Percentiles rank a stretch among this genome's conserved stretches.
Evolutionary conservation across 2,888 invertebrate species (phyloP).

Genomic region (Lottia scabra): DNA sequence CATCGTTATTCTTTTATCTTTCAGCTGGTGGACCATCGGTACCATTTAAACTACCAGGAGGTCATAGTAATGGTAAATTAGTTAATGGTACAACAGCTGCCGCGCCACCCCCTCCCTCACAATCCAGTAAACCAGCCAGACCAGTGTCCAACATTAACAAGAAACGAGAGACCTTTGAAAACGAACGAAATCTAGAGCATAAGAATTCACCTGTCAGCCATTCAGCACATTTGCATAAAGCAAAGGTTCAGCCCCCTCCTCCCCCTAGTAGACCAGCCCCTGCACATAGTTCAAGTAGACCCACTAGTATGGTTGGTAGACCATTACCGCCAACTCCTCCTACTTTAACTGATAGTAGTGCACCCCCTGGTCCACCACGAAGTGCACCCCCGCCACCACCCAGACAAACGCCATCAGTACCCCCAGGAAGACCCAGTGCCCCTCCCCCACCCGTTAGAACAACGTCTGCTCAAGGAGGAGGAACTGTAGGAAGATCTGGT

Average conservation of each 20-base stretch:
- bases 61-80: background rate
- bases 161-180: background rate
- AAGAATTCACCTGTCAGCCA: background rate
- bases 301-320: slow-evolving; percentile 18
- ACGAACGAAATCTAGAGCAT: background rate
- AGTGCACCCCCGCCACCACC: slow-evolving; percentile 32
- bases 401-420: slow-evolving; percentile 39
- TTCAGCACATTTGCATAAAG: background rate
- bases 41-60: background rate
- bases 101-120: background rate
- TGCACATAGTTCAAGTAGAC: background rate
- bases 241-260: slow-evolving; percentile 32
- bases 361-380: slow-evolving; percentile 15
- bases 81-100: background rate
- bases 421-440: slow-evolving; percentile 38
- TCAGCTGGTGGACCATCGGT: background rate
- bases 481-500: background rate
- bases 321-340: slow-evolving; percentile 28
- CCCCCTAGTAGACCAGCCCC: slow-evolving; percentile 30
- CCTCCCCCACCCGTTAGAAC: slow-evolving; percentile 40
- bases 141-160: background rate
- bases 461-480: slow-evolving; percentile 30
- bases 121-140: background rate
- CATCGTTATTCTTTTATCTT: background rate
- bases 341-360: slow-evolving; percentile 15